These are phyloP conservation scores for Magallana ariakensis DNA, from an alignment of 1,140 invertebrate genomes.

Conservation along the genomic window DNA sequence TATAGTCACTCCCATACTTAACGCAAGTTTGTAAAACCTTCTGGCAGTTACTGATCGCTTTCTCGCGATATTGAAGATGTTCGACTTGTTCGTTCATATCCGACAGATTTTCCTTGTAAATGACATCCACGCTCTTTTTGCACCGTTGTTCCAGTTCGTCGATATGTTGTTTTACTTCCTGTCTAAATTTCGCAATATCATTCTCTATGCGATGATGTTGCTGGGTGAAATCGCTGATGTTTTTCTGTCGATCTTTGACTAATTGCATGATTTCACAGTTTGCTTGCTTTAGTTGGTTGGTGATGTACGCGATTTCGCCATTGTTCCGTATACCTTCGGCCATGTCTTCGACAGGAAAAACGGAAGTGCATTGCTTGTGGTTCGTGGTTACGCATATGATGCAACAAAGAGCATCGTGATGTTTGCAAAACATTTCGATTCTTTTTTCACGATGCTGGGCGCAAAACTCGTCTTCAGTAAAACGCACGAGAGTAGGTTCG, in stretches of 20 bases:
- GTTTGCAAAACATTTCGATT: conserved; percentile 50
- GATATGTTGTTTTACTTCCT: conserved; percentile 1
- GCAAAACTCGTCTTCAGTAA: conserved; percentile 46
- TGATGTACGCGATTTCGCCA: not conserved
- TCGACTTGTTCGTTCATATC: conserved; percentile 25
- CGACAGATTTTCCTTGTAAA: conserved; percentile 2
- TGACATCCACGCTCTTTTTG: conserved; percentile 7
- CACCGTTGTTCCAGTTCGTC: conserved; percentile 10
- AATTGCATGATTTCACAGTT: conserved; percentile 41
- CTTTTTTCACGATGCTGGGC: conserved; percentile 40
- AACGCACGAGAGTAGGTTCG: conserved; percentile 35
- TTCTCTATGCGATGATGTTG: conserved; percentile 11
- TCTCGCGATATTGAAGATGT: conserved; percentile 21
- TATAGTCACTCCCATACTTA: conserved; percentile 16
- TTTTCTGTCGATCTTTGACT: not conserved
- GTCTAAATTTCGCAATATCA: not conserved
- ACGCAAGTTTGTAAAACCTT: not conserved
- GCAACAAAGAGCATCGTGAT: conserved; percentile 54
- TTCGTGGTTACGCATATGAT: conserved; percentile 48
- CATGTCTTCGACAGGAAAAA: conserved; percentile 41
- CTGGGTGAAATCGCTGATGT: conserved; percentile 18
- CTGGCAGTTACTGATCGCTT: conserved; percentile 7
- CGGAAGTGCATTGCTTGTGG: conserved; percentile 47
- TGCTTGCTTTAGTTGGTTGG: conserved; percentile 34
- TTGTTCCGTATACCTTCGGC: not conserved